Base-by-base conservation (phyloP, 1,140 invertebrate species). In the Globodera rostochiensis region DNA sequence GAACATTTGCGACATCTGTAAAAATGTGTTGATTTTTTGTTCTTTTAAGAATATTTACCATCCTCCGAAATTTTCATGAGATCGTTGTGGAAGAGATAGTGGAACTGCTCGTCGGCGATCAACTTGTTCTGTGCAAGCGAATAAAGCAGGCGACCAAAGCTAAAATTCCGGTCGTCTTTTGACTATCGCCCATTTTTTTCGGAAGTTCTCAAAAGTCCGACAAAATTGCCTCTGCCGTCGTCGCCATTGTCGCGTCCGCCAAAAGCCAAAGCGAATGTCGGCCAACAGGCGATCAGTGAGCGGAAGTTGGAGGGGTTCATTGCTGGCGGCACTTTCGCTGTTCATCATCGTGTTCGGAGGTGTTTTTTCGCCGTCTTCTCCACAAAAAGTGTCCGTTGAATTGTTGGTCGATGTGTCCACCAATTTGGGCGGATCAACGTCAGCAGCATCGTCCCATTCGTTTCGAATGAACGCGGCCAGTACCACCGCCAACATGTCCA, bases 251-350 rank as follows among this genome's bases (percentile, higher is more conserved):
- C 79, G 36, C 9, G 81, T 80, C 7, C 47, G 80, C 64, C 77
- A 82, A 82, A 82, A 82, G 3, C 81, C 81, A 49, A 60, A 53
- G 1, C 81, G 66, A 79, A 82, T 81, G 46, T 82, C 81, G 21
- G 49, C 19, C 6, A 82, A 21, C 19, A 82, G 73, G 45, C 69
- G 49, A 66, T 82, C 79, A 2, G 81, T 82, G n/a, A 82, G 53
- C 8, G 81, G 81, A 21, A 80, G 21, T 25, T 71, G 13, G 1
- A 47, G 67, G 7, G 66, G 25, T 15, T 82, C 36, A n/a, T 64
- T 19, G 67, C 13, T 19, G 19, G 1, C 57, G 13, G 15, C 15
- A 19, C 57, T 64, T 64, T 64, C 57, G 57, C 19, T 15, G 13
- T 64, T 36, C 47, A 45, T 80, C 46, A n/a, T 9, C 15, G 50